Base-by-base conservation (phyloP, 1,140 invertebrate genomes). In the Bombus turneri region DNA sequence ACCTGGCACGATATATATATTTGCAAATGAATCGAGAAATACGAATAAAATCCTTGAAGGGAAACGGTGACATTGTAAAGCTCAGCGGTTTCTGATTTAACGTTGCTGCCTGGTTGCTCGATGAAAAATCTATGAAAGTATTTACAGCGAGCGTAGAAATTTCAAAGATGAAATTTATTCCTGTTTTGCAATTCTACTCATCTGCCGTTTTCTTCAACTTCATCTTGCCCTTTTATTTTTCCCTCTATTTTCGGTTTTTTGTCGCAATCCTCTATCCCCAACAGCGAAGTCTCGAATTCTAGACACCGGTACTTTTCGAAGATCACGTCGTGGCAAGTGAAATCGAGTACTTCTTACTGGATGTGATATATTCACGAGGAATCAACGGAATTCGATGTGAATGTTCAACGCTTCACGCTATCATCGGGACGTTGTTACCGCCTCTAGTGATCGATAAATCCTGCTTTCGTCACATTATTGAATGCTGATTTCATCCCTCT, bases 21-120 rank as follows among this genome's bases (percentile, higher is more conserved):
- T 83, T 53, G 71, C 87, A 83, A 86, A 86, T 66, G 80, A 88
- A 86, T 89, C 81, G 87, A 68, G 59, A 57, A 88, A 43, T 64
- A 75, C 78, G 73, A 79, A 76, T 71, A 73, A 80, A 80, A 71
- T 57, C 13, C 28, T 39, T 66, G 43, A 18, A 31, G 62, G 13
- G 57, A 12, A 25, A 47, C n/a, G 41, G 62, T 34, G 41, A 57
- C 34, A 57, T 68, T 74, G 13, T 15, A 39, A 57, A 12, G 28
- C n/a, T 25, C 53, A 15, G 25, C 22, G 47, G n/a, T 47, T 18
- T 25, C 15, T 13, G 59, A 62, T 28, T 34, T 10, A 34, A 22
- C 9, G 3, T 34, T 9, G 31, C 9, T 4, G 34, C 18, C 8
- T 37, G 8, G 8, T 3, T 15, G 15, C 6, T 6, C 6, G 25